phyloP scores from a whole-genome alignment of 2,797 vertebrate species.

The Telmatherina bonti region DNA sequence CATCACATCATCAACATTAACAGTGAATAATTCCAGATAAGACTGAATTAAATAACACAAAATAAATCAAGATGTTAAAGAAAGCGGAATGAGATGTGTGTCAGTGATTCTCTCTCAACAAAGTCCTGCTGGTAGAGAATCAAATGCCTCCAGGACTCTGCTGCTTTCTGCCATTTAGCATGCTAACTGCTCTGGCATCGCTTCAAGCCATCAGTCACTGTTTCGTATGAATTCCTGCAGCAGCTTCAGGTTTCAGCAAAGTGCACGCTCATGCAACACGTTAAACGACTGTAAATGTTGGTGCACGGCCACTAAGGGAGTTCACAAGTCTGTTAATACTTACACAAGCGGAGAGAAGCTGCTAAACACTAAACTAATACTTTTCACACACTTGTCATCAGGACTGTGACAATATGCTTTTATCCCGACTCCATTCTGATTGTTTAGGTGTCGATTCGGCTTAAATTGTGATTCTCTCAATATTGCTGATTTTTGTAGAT shows the following conservation, averaged over 20 bases:
- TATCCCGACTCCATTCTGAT: no score
- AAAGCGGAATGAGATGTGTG: background rate
- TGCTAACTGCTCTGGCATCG: background rate
- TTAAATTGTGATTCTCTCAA: no score
- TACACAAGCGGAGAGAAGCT: background rate
- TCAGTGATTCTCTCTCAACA: background rate
- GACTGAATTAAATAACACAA: background rate
- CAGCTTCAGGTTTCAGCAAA: background rate
- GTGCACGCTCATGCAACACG: background rate
- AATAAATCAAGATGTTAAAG: background rate
- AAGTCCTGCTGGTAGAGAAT: background rate
- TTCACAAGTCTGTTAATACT: background rate
- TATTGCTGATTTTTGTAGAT: no score
- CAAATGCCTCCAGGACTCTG: background rate
- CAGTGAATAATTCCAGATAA: background rate
- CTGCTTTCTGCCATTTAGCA: background rate
- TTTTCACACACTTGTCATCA: background rate
- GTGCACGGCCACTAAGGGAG: background rate
- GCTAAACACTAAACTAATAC: background rate
- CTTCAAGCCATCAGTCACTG: background rate
- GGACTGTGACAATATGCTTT: no score
- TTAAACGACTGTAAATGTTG: background rate
- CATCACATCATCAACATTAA: background rate
- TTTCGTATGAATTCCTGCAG: background rate
- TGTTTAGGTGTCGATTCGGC: no score